Evolutionary conservation across 2,797 vertebrate genomes (phyloP).

Genomic region (Florisuga fusca): DNA sequence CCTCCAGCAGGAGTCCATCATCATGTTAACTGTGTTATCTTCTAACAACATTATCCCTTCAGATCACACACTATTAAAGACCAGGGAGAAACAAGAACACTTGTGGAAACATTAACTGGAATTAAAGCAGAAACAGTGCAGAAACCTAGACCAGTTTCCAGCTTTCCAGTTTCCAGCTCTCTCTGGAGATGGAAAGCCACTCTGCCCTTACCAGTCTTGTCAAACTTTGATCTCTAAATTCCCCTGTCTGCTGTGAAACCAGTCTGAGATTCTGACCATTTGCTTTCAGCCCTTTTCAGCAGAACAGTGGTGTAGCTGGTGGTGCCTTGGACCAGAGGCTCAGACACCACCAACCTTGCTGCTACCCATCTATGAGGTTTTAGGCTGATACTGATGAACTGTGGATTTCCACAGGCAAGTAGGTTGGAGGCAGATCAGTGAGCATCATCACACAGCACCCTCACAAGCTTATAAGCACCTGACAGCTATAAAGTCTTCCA

Average conservation of each 20-base stretch:
- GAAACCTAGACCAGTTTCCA: neutral
- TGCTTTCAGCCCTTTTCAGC: neutral
- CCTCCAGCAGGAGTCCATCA: neutral
- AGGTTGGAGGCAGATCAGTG: neutral
- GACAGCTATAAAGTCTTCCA: neutral
- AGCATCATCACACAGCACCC: neutral
- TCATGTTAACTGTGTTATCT: neutral
- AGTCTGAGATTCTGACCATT: neutral
- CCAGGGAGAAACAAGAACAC: neutral
- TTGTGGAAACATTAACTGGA: neutral
- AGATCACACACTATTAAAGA: neutral
- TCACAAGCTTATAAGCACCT: neutral
- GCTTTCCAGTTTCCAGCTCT: neutral
- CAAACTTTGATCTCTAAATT: neutral
- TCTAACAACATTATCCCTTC: neutral
- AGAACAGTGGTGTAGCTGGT: neutral
- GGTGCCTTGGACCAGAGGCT: neutral
- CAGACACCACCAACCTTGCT: neutral
- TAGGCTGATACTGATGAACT: neutral
- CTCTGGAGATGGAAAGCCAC: neutral
- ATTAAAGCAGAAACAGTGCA: neutral
- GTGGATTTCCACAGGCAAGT: neutral
- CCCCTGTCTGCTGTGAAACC: neutral
- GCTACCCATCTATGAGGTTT: neutral
- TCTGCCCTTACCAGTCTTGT: accelerated